These are phyloP conservation scores for Auanema freiburgensis DNA, from an alignment of 2,888 invertebrate species.

Conservation along the genomic window DNA sequence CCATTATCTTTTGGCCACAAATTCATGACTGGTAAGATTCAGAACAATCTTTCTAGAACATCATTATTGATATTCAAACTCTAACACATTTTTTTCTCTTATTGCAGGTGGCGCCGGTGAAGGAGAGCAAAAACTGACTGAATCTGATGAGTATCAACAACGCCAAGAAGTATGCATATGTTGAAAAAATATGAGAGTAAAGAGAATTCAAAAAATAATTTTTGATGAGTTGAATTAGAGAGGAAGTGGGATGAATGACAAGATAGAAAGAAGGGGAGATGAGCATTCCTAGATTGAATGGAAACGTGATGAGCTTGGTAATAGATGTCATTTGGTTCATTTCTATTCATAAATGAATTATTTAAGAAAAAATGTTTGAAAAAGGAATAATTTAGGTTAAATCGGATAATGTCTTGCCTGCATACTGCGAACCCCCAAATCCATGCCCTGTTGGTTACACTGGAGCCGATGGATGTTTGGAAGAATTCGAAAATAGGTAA, in stretches of 20 bases:
- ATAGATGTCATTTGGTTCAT: too few relatives aligned
- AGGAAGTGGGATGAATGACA: too few relatives aligned
- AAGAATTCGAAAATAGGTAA: slow-evolving; percentile 72
- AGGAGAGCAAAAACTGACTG: slow-evolving; percentile 73
- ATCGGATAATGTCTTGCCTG: slow-evolving; percentile 86
- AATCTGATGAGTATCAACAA: slow-evolving; percentile 63
- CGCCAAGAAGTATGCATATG: slow-evolving; percentile 49
- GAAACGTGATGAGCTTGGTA: too few relatives aligned
- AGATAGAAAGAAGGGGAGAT: too few relatives aligned
- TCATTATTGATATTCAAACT: not conserved
- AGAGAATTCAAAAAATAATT: not conserved
- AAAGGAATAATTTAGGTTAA: slow-evolving; percentile 73
- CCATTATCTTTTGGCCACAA: slow-evolving; percentile 53
- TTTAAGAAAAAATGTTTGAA: not conserved
- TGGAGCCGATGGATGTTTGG: slow-evolving; percentile 69
- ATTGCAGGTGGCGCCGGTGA: slow-evolving; percentile 76
- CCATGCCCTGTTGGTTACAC: slow-evolving; percentile 93
- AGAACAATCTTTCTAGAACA: slow-evolving; percentile 5
- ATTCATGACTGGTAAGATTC: slow-evolving; percentile 53
- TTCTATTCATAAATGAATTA: too few relatives aligned
- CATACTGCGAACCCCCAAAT: slow-evolving; percentile 98
- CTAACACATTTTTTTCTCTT: not conserved
- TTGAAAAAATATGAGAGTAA: not conserved
- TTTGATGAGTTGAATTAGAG: too few relatives aligned
- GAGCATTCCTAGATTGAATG: too few relatives aligned